Evolutionary conservation across 2,888 invertebrate species (phyloP).

Genomic region (Apotomis turbidana): DNA sequence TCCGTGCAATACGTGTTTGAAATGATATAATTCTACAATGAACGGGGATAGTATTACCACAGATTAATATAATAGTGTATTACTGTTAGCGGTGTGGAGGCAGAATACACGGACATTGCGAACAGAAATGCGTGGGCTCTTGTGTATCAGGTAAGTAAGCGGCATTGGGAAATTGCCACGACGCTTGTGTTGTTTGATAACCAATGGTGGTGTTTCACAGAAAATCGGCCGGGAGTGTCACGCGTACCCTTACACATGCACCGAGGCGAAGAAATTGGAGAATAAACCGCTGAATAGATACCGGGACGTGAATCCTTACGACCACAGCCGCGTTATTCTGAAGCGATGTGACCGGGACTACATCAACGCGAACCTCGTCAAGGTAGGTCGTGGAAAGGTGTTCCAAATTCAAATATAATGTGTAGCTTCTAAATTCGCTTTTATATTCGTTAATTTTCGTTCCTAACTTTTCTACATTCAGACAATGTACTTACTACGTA

Average conservation of each 20-base stretch:
- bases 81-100: slow-evolving; percentile 80
- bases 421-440: not conserved
- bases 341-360: slow-evolving; percentile 91
- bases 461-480: not conserved
- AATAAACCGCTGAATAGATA: slow-evolving; percentile 95
- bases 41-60: slow-evolving; percentile 57
- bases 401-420: slow-evolving; percentile 17
- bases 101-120: slow-evolving; percentile 89
- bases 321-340: slow-evolving; percentile 94
- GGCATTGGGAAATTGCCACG: slow-evolving; percentile 38
- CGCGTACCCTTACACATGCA: slow-evolving; percentile 84
- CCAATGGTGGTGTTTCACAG: slow-evolving; percentile 76
- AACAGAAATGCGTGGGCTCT: slow-evolving; percentile 88
- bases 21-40: slow-evolving; percentile 58
- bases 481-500: not conserved
- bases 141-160: slow-evolving; percentile 86
- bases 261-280: slow-evolving; percentile 89
- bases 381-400: slow-evolving; percentile 77
- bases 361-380: slow-evolving; percentile 97
- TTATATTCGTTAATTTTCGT: not conserved
- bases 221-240: slow-evolving; percentile 89
- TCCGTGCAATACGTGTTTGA: slow-evolving; percentile 51
- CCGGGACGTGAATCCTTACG: slow-evolving; percentile 97
- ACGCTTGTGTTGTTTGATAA: slow-evolving; percentile 37
- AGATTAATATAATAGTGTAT: no score